Conservation (phyloP, 1,140 invertebrate genomes). For the Platyura marginata region DNA sequence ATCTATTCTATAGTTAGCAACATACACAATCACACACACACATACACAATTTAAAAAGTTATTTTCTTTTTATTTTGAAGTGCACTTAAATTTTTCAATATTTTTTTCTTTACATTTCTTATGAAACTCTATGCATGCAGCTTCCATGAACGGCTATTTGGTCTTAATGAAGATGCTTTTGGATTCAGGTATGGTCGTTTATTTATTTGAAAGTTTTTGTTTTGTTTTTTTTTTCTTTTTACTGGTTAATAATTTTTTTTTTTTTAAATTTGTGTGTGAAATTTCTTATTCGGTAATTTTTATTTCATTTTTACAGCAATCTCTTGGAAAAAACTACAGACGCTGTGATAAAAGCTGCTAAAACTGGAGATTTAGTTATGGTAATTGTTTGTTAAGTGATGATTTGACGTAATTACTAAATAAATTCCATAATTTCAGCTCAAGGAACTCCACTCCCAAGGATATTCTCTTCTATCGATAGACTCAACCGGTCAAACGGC, state of each 20-base stretch:
- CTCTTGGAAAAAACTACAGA: slow-evolving; percentile 61
- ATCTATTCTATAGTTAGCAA: neutral
- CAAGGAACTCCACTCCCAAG: slow-evolving; percentile 61
- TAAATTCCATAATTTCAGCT: slow-evolving; percentile 30
- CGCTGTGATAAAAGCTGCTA: slow-evolving; percentile 62
- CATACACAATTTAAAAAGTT: neutral
- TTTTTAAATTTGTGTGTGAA: too few species aligned
- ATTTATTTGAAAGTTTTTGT: neutral
- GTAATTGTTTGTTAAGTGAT: slow-evolving; percentile 26
- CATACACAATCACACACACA: neutral
- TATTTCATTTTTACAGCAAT: slow-evolving; percentile 22
- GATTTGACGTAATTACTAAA: slow-evolving; percentile 22
- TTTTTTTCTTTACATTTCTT: neutral
- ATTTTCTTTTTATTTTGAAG: neutral
- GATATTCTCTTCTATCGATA: slow-evolving; percentile 69
- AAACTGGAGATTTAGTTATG: slow-evolving; percentile 49
- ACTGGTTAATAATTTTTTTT: neutral
- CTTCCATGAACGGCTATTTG: slow-evolving; percentile 54
- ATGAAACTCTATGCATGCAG: slow-evolving; percentile 34
- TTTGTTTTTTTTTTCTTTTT: neutral
- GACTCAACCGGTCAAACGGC: slow-evolving; percentile 77
- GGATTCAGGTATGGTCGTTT: slow-evolving; percentile 37
- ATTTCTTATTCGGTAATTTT: too few species aligned
- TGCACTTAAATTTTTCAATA: neutral
- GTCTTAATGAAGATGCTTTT: slow-evolving; percentile 49